A percentile compares a stretch with the other conserved stretches of the same genome.
Conservation (phyloP, 2,797 vertebrate species). For the Sebastiscus tertius region DNA sequence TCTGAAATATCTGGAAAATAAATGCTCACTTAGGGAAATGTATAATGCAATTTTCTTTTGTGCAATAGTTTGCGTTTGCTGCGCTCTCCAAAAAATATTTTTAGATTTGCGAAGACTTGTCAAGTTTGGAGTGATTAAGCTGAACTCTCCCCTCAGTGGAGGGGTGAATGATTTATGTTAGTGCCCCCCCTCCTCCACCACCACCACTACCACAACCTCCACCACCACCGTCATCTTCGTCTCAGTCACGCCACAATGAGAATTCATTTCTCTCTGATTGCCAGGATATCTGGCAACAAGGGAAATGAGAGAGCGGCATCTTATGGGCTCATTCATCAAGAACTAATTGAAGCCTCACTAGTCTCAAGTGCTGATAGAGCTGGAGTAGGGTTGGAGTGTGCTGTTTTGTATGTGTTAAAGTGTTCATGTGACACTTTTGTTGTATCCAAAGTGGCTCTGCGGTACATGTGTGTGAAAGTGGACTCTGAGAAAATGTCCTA, state of each 20-base stretch:
- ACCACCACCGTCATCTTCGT: slow-evolving; percentile 71
- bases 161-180: slow-evolving; percentile 62
- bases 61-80: neutral
- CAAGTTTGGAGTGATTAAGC: slow-evolving; percentile 41
- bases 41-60: neutral
- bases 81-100: neutral
- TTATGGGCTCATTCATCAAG: slow-evolving; percentile 99
- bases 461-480: slow-evolving; percentile 39
- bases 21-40: neutral
- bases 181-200: neutral
- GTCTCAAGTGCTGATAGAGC: slow-evolving; percentile 95
- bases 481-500: slow-evolving; percentile 1
- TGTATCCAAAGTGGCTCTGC: slow-evolving; percentile 29
- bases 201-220: neutral
- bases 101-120: slow-evolving; percentile 3
- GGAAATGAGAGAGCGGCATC: slow-evolving; percentile 95
- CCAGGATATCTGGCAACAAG: slow-evolving; percentile 92
- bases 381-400: slow-evolving; percentile 75
- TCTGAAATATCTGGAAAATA: neutral
- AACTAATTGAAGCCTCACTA: slow-evolving; percentile 99
- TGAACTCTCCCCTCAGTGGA: slow-evolving; percentile 54
- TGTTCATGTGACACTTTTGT: slow-evolving; percentile 52
- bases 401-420: slow-evolving; percentile 55
- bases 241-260: slow-evolving; percentile 91
- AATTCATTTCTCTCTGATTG: slow-evolving; percentile 93